A percentile compares a stretch with the other conserved stretches of the same genome.
Conservation (phyloP, 2,797 vertebrate species). For the Tapera naevia region DNA sequence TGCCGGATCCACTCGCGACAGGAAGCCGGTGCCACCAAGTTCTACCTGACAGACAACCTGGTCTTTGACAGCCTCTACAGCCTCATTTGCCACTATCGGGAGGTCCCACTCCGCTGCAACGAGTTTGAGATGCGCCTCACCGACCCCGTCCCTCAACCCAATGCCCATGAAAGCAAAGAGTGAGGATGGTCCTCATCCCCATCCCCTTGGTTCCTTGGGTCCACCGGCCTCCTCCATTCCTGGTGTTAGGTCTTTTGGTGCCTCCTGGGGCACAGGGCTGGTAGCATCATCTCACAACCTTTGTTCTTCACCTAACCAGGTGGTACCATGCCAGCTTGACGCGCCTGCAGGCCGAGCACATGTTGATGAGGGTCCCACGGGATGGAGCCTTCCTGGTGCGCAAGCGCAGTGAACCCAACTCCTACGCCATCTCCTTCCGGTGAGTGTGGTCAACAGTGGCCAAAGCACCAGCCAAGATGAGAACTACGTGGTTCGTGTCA, state of each 20-base stretch:
- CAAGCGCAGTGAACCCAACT: slow-evolving; percentile 72
- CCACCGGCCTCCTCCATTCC: background rate
- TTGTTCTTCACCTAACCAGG: background rate
- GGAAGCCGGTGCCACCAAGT: slow-evolving; percentile 75
- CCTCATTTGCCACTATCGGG: slow-evolving; percentile 78
- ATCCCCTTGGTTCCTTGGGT: background rate
- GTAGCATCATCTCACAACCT: accelerated
- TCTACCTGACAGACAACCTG: slow-evolving; percentile 80
- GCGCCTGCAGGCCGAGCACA: slow-evolving; percentile 75
- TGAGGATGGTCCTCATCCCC: slow-evolving; percentile 9
- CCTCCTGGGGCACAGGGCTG: no score
- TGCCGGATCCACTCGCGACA: slow-evolving; percentile 78
- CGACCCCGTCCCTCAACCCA: slow-evolving; percentile 76
- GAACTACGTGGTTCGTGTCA: background rate
- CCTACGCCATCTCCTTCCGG: slow-evolving; percentile 77
- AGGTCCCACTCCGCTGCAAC: slow-evolving; percentile 78
- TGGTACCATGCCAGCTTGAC: slow-evolving; percentile 76
- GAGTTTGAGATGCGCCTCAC: slow-evolving; percentile 80
- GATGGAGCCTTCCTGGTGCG: slow-evolving; percentile 78
- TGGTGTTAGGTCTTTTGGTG: background rate
- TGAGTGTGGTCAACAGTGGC: background rate
- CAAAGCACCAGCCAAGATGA: background rate
- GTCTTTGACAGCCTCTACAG: slow-evolving; percentile 80
- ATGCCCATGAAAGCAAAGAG: slow-evolving; percentile 79
- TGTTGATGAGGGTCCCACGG: slow-evolving; percentile 75